Evolutionary conservation across 2,113 vertebrate genomes (phyloP), one percentile per base, ranked within the genome.

Genomic region (Paratilapia polleni): DNA sequence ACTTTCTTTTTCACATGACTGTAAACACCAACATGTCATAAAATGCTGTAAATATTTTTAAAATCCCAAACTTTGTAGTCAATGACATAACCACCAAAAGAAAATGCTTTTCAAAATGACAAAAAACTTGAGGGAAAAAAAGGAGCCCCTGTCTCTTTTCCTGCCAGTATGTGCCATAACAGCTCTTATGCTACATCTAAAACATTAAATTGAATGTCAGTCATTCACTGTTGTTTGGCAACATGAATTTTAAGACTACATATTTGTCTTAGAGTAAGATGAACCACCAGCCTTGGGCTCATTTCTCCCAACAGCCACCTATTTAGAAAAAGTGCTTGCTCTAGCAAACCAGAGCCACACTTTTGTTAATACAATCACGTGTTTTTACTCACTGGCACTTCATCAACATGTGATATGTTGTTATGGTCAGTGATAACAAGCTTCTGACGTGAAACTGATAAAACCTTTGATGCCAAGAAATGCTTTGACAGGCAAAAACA

Each of bases 211-310:
- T 43, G n/a, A 66, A 43, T 47, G 26, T n/a, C 43, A 43, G n/a
- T 66, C 17, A 66, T 0, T 14, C 24, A 2, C 24, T 0, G 34
- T 6, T 63, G 11, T 63, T 19, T 38, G 36, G 6, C n/a, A 38
- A 63, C 20, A 41, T 68, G 15, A 47, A 47, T 68, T 66, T 66
- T 31, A 64, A 41, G 36, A 36, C 1, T 66, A 24, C 36, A 66
- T 22, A 41, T 9, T 64, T 22, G 7, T 64, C 62, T 24, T 64
- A 64, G 62, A 64, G 62, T 64, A 41, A 64, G 36, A 41, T 8
- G 49, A 19, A 8, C 17, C 49, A 8, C 49, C 6, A 52, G 49
- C 49, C 49, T 47, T 5, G 38, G 38, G 14, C 63, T 43, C 38
- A 24, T 66, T 66, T 70, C 41, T 70, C 24, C 66, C 9, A 24